Percentiles rank a stretch among this genome's conserved stretches.
phyloP scores from a whole-genome alignment of 2,888 invertebrate genomes.

The Thera britannica region DNA sequence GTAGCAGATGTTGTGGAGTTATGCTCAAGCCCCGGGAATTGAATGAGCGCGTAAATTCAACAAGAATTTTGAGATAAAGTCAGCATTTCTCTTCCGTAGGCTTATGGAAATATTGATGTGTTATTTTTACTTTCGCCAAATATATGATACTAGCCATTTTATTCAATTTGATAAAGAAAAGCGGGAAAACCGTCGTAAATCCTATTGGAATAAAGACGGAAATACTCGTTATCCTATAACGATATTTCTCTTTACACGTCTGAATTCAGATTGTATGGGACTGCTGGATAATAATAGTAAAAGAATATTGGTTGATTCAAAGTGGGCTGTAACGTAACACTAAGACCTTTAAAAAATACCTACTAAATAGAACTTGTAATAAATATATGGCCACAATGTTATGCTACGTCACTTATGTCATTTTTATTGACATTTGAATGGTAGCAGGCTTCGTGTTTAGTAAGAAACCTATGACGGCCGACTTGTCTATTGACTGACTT shows the following conservation, averaged over 20 bases:
- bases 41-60: conserved; percentile 54
- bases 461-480: no score
- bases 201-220: conserved; percentile 13
- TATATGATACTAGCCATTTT: conserved; percentile 12
- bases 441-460: no score
- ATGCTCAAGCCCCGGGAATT: conserved; percentile 43
- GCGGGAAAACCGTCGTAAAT: conserved; percentile 1
- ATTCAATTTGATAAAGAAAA: conserved; percentile 22
- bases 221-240: conserved; percentile 17
- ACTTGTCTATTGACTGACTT: no score
- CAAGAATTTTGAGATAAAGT: conserved; percentile 48
- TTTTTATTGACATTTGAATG: no score
- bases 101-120: conserved; percentile 23
- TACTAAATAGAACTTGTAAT: no score
- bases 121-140: conserved; percentile 18
- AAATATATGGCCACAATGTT: no score
- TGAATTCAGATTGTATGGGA: conserved; percentile 3
- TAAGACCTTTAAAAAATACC: no score
- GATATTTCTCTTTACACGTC: background rate
- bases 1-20: conserved; percentile 15
- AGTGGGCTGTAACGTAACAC: background rate
- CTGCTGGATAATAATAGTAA: background rate
- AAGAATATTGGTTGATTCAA: background rate
- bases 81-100: conserved; percentile 34
- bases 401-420: no score